Evolutionary conservation across 1,140 invertebrate genomes (phyloP), one percentile per base, ranked within the genome.

Genomic region (Polypedilum pembai): DNA sequence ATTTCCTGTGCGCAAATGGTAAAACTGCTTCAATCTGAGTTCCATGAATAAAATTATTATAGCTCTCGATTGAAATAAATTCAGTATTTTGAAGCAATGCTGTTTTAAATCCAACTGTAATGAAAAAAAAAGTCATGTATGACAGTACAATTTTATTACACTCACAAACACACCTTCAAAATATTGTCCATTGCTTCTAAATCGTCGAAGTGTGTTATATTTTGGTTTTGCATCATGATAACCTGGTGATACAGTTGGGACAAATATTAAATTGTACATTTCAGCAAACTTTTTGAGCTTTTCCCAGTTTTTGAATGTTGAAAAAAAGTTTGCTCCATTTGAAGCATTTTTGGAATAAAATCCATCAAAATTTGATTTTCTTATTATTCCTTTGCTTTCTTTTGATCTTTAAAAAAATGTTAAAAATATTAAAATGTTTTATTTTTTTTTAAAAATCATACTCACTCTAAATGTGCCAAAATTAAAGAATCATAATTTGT

Each of bases 291-390:
- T 85, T 74, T 84, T 83, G 10, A 88, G 78, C 77, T 82, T 83
- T 72, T 82, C 83, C 87, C 87, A 88, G 79, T 88, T 88, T 78
- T 88, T 88, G 86, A 86, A 88, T 8, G 87, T 85, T 75, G 86
- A 87, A 12, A 86, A 86, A 77, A 85, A 88, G 76, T 85, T 86
- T 65, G 86, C 87, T 2, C 86, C 86, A 80, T 88, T 88, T 33
- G 83, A 83, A 0, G 86, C 85, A 77, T 87, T 83, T 73, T 87
- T 87, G n/a, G 86, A 87, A 76, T 88, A 88, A 77, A 88, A 88
- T 8, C 87, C 87, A 80, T 88, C 86, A 76, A 88, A 88, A 75
- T 86, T 83, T 17, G 86, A 83, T 74, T 86, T 78, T 24, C 79
- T 78, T 74, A 82, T 73, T 20, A 79, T 78, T 77, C 81, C 80